Conservation (phyloP, 2,888 invertebrate species). For the Cosmia trapezina region DNA sequence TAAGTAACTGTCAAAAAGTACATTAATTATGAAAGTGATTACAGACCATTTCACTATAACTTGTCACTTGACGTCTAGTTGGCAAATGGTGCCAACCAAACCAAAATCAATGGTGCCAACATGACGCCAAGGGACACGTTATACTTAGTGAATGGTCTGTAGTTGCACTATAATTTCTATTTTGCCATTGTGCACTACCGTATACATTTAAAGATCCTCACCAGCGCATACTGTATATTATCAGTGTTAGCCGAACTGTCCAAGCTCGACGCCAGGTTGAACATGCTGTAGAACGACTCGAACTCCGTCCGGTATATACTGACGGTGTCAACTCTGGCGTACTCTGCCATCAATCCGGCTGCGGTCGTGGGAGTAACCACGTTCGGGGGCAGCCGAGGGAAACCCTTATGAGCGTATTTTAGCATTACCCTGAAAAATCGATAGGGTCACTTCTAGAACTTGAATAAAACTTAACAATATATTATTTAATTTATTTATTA, state of each 20-base stretch:
- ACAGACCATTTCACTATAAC: too few relatives aligned
- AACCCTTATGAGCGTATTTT: slow-evolving; percentile 81
- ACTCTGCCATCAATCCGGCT: slow-evolving; percentile 75
- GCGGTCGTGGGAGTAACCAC: slow-evolving; percentile 69
- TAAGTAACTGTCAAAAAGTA: neutral
- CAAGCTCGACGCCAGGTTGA: slow-evolving; percentile 93
- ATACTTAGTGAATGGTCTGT: too few relatives aligned
- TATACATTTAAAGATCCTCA: slow-evolving; percentile 78
- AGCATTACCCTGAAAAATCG: slow-evolving; percentile 89
- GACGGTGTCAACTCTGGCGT: slow-evolving; percentile 78
- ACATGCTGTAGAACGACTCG: slow-evolving; percentile 92
- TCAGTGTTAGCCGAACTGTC: slow-evolving; percentile 92
- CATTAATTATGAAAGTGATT: neutral
- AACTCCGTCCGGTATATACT: slow-evolving; percentile 81
- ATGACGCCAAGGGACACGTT: too few relatives aligned
- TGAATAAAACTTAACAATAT: too few relatives aligned
- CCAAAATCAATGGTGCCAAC: too few relatives aligned
- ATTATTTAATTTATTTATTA: neutral
- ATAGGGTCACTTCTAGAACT: neutral
- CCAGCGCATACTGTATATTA: slow-evolving; percentile 93
- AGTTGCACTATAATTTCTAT: neutral
- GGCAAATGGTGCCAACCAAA: too few relatives aligned
- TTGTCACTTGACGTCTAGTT: too few relatives aligned
- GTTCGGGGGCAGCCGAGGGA: slow-evolving; percentile 64
- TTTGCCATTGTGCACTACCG: neutral